phyloP scores from a whole-genome alignment of 2,113 vertebrate genomes.

The Bagarius yarrelli region DNA sequence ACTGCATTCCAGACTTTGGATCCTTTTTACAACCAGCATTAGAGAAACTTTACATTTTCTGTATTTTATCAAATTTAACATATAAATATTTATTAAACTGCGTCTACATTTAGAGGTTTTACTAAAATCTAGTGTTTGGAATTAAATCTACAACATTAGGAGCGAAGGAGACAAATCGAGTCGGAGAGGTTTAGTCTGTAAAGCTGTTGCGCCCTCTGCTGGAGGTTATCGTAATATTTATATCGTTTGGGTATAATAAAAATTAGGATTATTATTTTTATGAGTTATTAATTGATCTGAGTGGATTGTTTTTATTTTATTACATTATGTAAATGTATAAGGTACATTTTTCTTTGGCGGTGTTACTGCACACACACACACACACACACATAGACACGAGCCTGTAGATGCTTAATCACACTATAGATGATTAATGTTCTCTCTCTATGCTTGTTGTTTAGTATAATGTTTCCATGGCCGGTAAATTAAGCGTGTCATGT shows the following conservation, averaged over 20 bases:
- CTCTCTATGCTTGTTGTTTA: conserved; percentile 1
- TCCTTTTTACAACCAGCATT: background rate
- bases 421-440: background rate
- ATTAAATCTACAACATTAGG: background rate
- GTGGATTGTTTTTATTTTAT: no score
- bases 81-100: no score
- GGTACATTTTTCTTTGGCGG: no score
- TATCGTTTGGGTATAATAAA: background rate
- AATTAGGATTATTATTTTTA: no score
- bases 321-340: no score
- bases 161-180: background rate
- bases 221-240: background rate
- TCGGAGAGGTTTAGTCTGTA: background rate
- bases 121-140: background rate
- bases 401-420: background rate
- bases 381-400: no score
- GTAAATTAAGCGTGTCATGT: conserved; percentile 19
- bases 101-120: no score
- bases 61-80: background rate
- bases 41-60: background rate
- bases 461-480: background rate
- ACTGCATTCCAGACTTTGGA: background rate
- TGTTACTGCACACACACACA: no score
- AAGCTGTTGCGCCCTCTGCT: conserved; percentile 15
- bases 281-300: no score